A percentile compares a stretch with the other conserved stretches of the same genome.
These are phyloP conservation scores for Corythaixoides concolor DNA, from an alignment of 2,113 vertebrate species.

Conservation along the genomic window DNA sequence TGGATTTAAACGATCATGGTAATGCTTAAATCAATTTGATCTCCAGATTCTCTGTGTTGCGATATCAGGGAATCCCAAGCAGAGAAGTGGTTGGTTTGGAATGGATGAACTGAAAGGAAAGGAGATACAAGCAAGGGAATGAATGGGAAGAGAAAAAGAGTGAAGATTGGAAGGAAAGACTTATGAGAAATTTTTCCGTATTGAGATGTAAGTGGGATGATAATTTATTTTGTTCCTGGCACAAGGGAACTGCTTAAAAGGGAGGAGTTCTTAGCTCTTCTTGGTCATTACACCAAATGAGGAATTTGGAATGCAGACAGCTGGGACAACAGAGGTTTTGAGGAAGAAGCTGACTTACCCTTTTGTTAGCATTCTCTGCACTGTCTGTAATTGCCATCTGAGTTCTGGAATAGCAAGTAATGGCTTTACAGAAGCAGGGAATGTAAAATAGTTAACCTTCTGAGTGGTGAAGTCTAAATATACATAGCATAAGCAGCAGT, in stretches of 20 bases:
- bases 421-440: not conserved
- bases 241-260: not conserved
- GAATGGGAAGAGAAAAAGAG: not conserved
- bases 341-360: not conserved
- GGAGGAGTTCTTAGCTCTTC: constrained; percentile 1
- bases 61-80: not conserved
- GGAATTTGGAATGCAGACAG: not conserved
- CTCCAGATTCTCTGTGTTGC: not conserved
- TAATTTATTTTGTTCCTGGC: constrained; percentile 28
- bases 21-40: not conserved
- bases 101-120: not conserved
- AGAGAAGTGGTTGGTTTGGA: not conserved
- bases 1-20: not conserved
- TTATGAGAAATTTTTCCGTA: not conserved
- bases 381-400: not conserved
- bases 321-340: not conserved
- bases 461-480: not conserved
- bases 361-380: not conserved
- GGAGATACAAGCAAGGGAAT: not conserved
- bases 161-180: not conserved
- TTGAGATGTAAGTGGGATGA: not conserved
- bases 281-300: constrained; percentile 25
- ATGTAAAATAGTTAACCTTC: not conserved
- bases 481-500: not conserved
- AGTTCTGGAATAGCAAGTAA: not conserved